Evolutionary conservation across 1,140 invertebrate genomes (phyloP).

Genomic region (Leptopilina clavipes): DNA sequence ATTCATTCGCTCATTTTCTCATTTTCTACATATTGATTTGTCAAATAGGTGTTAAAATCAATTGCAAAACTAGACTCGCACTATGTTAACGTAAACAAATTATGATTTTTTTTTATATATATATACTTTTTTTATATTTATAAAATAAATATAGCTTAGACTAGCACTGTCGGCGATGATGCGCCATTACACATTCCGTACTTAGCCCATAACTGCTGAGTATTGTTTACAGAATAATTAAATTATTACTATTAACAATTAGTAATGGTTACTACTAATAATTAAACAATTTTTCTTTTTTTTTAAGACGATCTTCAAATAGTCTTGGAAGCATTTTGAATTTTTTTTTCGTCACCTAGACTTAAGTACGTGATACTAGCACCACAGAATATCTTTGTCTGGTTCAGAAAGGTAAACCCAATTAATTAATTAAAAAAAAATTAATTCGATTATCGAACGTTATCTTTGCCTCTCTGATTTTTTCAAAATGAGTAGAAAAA

Average conservation of each 20-base stretch:
- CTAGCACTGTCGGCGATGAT: conserved; percentile 68
- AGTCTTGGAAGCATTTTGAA: conserved; percentile 68
- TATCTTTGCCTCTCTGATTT: too few relatives aligned
- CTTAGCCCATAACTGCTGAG: conserved; percentile 66
- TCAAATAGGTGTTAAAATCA: conserved; percentile 14
- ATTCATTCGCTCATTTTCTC: background rate
- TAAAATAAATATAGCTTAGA: conserved; percentile 74
- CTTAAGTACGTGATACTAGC: conserved; percentile 72
- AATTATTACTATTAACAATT: conserved; percentile 59
- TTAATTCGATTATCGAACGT: too few relatives aligned
- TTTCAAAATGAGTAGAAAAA: background rate
- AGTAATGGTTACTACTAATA: conserved; percentile 52
- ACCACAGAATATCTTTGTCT: conserved; percentile 69
- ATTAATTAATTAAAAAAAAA: conserved; percentile 36
- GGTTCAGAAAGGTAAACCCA: conserved; percentile 57
- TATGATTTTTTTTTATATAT: background rate
- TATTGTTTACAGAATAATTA: conserved; percentile 64
- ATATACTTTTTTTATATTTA: background rate
- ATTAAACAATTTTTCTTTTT: conserved; percentile 39
- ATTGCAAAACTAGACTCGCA: conserved; percentile 13
- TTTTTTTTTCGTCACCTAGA: conserved; percentile 53
- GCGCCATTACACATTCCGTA: conserved; percentile 65
- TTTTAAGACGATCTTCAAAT: conserved; percentile 46
- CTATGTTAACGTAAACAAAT: conserved; percentile 10
- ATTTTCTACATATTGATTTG: background rate